Evolutionary conservation across 2,797 vertebrate species (phyloP).

Genomic region (Argya squamiceps): DNA sequence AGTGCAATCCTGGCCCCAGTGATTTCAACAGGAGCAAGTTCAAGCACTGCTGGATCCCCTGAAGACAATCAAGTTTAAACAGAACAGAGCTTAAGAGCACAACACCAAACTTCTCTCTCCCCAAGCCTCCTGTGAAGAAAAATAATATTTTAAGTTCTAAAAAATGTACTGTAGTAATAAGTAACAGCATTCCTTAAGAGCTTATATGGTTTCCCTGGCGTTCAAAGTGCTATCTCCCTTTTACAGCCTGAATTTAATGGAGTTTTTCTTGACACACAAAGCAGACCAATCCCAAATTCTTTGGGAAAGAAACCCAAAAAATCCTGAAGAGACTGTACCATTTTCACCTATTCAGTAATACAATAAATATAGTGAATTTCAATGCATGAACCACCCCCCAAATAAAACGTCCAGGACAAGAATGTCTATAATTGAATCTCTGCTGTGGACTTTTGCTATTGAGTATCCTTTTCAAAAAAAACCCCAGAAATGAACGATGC

Average conservation of each 20-base stretch:
- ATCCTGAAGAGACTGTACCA: neutral
- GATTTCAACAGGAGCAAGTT: slow-evolving; percentile 36
- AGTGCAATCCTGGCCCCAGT: neutral
- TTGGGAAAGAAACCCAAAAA: neutral
- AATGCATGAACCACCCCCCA: neutral
- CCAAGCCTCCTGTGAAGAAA: neutral
- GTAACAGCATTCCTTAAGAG: slow-evolving; percentile 7
- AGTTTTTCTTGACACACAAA: neutral
- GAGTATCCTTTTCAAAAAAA: neutral
- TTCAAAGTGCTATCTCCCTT: neutral
- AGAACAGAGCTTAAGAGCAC: neutral
- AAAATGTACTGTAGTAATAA: neutral
- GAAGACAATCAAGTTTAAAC: slow-evolving; percentile 50
- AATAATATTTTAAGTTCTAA: neutral
- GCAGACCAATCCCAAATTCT: neutral
- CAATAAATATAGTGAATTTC: neutral
- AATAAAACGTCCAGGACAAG: neutral
- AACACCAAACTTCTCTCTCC: neutral
- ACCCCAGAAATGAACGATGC: accelerated
- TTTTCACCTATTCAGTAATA: neutral
- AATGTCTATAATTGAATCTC: neutral
- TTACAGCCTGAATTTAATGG: neutral
- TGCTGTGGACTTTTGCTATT: neutral
- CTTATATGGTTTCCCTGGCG: neutral
- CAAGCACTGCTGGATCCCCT: slow-evolving; percentile 24